These are phyloP conservation scores for Rhynchonema sp. DNA, from an alignment of 2,888 invertebrate genomes.

Conservation along the genomic window DNA sequence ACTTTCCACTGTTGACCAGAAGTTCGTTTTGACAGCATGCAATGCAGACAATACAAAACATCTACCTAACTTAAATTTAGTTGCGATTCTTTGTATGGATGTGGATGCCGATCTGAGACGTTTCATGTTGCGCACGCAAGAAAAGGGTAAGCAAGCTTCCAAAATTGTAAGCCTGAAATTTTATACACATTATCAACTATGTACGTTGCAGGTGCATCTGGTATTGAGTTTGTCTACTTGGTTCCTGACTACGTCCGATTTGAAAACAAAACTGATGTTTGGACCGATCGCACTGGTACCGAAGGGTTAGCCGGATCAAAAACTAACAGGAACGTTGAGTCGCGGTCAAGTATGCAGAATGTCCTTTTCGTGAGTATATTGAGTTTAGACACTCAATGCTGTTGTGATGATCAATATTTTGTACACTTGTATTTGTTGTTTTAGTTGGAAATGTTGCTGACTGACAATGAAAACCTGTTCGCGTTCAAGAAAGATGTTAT, in stretches of 20 bases:
- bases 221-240: slow-evolving; percentile 17
- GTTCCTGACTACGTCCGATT: slow-evolving; percentile 12
- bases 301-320: not conserved
- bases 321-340: not conserved
- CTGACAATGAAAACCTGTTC: slow-evolving; percentile 8
- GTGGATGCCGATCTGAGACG: slow-evolving; percentile 3
- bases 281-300: not conserved
- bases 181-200: not conserved
- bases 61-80: not conserved
- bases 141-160: not conserved
- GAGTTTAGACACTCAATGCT: too few relatives aligned
- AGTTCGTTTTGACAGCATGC: too few relatives aligned
- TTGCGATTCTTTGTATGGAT: slow-evolving; percentile 3
- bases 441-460: slow-evolving; percentile 6
- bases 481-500: slow-evolving; percentile 14
- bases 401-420: too few relatives aligned
- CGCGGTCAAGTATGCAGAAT: slow-evolving; percentile 3
- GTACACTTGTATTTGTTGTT: not conserved
- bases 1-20: not conserved
- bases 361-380: slow-evolving; percentile 1
- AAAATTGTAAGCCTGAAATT: not conserved
- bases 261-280: slow-evolving; percentile 7
- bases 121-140: slow-evolving; percentile 4
- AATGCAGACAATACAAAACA: too few relatives aligned
- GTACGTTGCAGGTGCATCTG: not conserved